Base-by-base conservation (phyloP, 2,113 vertebrate genomes). In the Scolopax mira region DNA sequence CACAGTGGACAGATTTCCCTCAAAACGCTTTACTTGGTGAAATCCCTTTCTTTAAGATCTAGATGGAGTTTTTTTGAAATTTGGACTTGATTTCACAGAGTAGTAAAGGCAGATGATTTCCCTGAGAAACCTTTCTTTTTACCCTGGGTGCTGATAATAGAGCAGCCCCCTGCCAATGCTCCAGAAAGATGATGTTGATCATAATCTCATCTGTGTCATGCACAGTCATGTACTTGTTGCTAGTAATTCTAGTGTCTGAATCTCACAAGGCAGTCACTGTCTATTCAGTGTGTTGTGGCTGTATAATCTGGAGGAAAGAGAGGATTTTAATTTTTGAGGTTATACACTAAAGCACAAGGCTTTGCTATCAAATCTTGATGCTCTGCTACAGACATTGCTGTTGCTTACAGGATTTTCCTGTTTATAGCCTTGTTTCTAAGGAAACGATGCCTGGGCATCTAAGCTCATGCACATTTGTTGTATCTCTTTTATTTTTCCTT, bases 341-440 rank as follows among this genome's bases (percentile, higher is more conserved):
- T 31, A 35, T 18, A 52, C 6, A 51, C 19, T 35, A 66, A 84
- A 84, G 41, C 30, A 72, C 33, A 79, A 88, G 54, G 66, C 67
- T 96, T 91, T 85, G 19, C 27, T 87, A 52, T 64, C 71, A 70
- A 67, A 35, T 81, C 60, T 78, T 81, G 80, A 67, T 60, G 70
- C 27, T 72, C 30, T 82, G 57, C 74, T 85, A 35, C 35, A 88
- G 61, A 79, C 12, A 72, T 17, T 85, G 81, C 52, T 79, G 51
- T 35, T 87, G 7, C 11, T 87, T 87, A 60, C 37, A 58, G 79
- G 66, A 88, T 93, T 93, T 94, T 94, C 71, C 31, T 75, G 79
- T 66, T 64, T 60, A 86, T 90, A 73, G 72, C 51, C 69, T 74
- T 33, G 64, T 97, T 95, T 95, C 90, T 94, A 93, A 88, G 95